phyloP scores from a whole-genome alignment of 2,888 invertebrate species.

The Junonia oenone region DNA sequence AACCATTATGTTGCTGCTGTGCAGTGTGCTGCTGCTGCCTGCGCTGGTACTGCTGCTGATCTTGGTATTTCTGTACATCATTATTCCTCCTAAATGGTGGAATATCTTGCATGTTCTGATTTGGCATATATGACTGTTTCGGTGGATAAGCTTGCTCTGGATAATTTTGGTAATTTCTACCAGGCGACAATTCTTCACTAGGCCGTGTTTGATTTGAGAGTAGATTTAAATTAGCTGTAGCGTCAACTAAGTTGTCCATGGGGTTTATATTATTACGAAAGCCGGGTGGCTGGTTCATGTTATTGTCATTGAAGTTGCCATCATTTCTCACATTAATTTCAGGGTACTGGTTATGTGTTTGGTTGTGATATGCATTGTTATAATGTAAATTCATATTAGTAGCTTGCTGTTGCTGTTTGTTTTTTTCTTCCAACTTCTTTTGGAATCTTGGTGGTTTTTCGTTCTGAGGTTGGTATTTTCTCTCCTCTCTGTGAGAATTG shows the following conservation, averaged over 20 bases:
- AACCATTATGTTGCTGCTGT: slow-evolving; percentile 51
- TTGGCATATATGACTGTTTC: slow-evolving; percentile 48
- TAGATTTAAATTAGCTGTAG: slow-evolving; percentile 55
- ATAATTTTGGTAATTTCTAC: slow-evolving; percentile 46
- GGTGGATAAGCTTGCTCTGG: slow-evolving; percentile 41
- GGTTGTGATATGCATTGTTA: slow-evolving; percentile 52
- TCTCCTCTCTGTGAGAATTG: slow-evolving; percentile 53
- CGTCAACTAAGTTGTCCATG: slow-evolving; percentile 59
- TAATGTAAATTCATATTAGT: slow-evolving; percentile 49
- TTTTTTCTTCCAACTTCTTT: slow-evolving; percentile 71
- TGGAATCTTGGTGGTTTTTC: slow-evolving; percentile 83
- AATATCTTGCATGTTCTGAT: slow-evolving; percentile 47
- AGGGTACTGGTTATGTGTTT: slow-evolving; percentile 45
- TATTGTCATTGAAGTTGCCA: slow-evolving; percentile 48
- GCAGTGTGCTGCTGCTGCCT: slow-evolving; percentile 40
- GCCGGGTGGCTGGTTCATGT: slow-evolving; percentile 42
- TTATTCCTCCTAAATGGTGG: slow-evolving; percentile 48
- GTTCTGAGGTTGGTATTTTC: slow-evolving; percentile 63
- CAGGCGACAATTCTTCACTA: slow-evolving; percentile 42
- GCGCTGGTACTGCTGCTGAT: slow-evolving; percentile 43
- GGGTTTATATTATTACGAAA: slow-evolving; percentile 45
- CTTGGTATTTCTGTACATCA: slow-evolving; percentile 51
- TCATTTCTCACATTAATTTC: slow-evolving; percentile 54
- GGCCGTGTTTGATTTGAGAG: slow-evolving; percentile 43
- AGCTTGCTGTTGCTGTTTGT: slow-evolving; percentile 51